phyloP scores from a whole-genome alignment of 2,113 vertebrate species.

The Lagopus leucura region DNA sequence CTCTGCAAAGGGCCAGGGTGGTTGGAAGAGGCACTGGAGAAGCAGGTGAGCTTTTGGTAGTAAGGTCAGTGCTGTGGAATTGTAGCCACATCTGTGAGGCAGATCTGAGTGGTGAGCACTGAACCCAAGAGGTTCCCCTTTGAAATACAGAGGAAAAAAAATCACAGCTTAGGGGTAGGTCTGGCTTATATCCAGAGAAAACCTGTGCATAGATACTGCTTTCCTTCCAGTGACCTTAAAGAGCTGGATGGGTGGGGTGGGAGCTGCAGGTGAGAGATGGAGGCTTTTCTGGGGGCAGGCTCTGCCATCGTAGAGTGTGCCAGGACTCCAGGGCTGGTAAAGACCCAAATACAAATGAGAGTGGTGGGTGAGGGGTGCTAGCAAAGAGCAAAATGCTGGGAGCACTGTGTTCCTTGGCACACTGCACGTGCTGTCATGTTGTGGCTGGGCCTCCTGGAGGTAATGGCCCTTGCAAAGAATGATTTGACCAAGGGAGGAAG shows the following conservation, averaged over 20 bases:
- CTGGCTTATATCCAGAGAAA: neutral
- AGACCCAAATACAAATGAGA: neutral
- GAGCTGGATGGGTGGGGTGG: neutral
- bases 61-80: neutral
- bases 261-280: neutral
- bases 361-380: neutral
- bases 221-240: neutral
- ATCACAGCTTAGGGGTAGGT: neutral
- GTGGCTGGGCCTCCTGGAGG: neutral
- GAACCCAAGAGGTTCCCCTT: neutral
- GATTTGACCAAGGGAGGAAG: neutral
- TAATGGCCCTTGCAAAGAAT: neutral
- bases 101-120: neutral
- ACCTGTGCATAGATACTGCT: neutral
- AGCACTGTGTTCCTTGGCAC: too few species aligned
- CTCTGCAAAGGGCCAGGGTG: neutral
- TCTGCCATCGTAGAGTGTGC: neutral
- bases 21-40: neutral
- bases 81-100: neutral
- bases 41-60: neutral
- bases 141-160: neutral
- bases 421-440: fast-evolving
- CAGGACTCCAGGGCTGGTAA: neutral
- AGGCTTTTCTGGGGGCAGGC: neutral
- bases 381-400: fast-evolving